phyloP scores from a whole-genome alignment of 2,797 vertebrate species.

The Tragelaphus eurycerus region DNA sequence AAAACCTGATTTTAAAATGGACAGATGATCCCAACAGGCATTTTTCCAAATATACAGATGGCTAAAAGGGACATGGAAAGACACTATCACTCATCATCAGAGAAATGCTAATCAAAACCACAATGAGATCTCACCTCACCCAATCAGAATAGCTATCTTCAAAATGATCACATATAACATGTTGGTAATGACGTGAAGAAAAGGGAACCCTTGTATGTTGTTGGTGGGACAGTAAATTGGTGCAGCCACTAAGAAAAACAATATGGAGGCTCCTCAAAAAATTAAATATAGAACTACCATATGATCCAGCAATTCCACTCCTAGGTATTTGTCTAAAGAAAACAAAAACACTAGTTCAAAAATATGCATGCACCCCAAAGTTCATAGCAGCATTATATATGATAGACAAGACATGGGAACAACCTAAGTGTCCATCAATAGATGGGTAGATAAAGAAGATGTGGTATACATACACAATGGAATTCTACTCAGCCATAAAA shows the following conservation, averaged over 20 bases:
- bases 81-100: background rate
- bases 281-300: background rate
- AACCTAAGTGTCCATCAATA: background rate
- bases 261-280: background rate
- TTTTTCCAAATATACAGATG: background rate
- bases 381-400: background rate
- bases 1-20: background rate
- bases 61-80: background rate
- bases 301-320: background rate
- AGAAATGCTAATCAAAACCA: background rate
- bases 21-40: background rate
- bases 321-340: background rate
- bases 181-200: background rate
- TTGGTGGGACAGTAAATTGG: background rate
- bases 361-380: background rate
- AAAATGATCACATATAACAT: background rate
- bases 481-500: background rate
- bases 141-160: background rate
- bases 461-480: background rate
- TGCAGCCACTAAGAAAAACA: background rate
- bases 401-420: background rate
- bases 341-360: background rate
- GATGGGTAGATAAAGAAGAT: background rate
- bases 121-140: background rate
- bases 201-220: background rate